Percentiles rank a stretch among this genome's conserved stretches.
Conservation (phyloP, 23 tunicate genomes). For the Halocynthia roretzi region DNA sequence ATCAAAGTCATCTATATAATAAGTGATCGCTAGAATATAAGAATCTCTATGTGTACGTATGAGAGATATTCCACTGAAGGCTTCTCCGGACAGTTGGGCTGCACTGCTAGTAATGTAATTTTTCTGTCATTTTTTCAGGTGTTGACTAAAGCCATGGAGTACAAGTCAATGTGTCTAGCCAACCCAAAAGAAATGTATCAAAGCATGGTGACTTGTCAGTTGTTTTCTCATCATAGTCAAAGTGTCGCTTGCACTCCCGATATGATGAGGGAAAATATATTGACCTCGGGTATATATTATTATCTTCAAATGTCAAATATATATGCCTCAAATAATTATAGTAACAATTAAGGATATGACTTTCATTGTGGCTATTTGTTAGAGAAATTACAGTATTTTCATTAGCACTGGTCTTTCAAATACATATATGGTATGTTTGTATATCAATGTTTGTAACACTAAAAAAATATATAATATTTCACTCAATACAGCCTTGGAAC, state of each 20-base stretch:
- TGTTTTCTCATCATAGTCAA: constrained; percentile 22
- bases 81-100: not conserved
- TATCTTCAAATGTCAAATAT: no score
- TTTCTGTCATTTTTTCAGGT: constrained; percentile 11
- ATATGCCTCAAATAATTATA: no score
- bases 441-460: no score
- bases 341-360: no score
- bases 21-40: not conserved
- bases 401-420: no score
- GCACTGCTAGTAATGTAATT: not conserved
- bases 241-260: constrained; percentile 35
- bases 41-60: not conserved
- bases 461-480: no score
- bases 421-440: no score
- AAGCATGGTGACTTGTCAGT: constrained; percentile 32
- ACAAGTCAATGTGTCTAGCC: constrained; percentile 34
- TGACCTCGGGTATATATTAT: constrained; percentile 54
- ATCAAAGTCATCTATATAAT: not conserved
- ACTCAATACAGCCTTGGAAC: constrained; percentile 59
- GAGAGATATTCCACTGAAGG: not conserved
- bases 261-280: constrained; percentile 61
- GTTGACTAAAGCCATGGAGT: constrained; percentile 11
- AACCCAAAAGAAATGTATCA: constrained; percentile 44
- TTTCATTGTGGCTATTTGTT: no score
- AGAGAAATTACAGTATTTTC: no score